These are phyloP conservation scores for Drosophila maculinotata DNA, from an alignment of 2,888 invertebrate species.

Conservation along the genomic window DNA sequence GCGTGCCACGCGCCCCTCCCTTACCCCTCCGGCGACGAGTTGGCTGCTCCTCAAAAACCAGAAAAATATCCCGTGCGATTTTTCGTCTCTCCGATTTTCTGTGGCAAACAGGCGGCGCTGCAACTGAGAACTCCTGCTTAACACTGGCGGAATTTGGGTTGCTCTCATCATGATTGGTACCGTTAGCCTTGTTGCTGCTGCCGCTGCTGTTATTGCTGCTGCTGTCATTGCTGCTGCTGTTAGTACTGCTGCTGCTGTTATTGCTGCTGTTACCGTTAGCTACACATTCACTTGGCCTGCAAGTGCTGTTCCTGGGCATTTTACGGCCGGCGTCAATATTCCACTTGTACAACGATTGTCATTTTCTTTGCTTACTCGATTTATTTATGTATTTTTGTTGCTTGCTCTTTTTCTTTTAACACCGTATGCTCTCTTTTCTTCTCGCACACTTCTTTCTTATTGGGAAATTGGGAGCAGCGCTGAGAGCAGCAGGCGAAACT, in stretches of 20 bases:
- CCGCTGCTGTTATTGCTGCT: no score
- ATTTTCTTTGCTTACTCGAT: slow-evolving; percentile 54
- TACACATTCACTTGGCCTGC: slow-evolving; percentile 74
- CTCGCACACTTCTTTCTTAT: slow-evolving; percentile 58
- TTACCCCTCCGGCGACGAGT: slow-evolving; percentile 70
- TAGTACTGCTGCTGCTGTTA: slow-evolving; percentile 28
- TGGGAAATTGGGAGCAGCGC: slow-evolving; percentile 49
- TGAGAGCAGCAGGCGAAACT: slow-evolving; percentile 40
- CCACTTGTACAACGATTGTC: slow-evolving; percentile 60
- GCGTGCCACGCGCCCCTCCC: slow-evolving; percentile 73
- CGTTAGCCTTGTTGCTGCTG: slow-evolving; percentile 34
- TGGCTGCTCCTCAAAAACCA: slow-evolving; percentile 84
- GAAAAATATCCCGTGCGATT: slow-evolving; percentile 84
- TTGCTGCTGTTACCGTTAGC: slow-evolving; percentile 41
- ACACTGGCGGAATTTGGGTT: slow-evolving; percentile 37
- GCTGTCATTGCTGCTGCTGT: slow-evolving; percentile 17
- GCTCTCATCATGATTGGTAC: slow-evolving; percentile 37
- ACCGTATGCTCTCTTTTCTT: slow-evolving; percentile 63
- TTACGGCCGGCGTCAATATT: slow-evolving; percentile 63
- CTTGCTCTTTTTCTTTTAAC: slow-evolving; percentile 40
- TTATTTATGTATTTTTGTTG: slow-evolving; percentile 19
- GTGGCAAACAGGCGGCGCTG: slow-evolving; percentile 67
- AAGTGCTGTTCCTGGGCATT: slow-evolving; percentile 76
- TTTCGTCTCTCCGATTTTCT: slow-evolving; percentile 84
- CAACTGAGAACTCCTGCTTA: slow-evolving; percentile 75